Evolutionary conservation across 1,140 invertebrate genomes (phyloP).

Genomic region (Drosophila biarmipes): DNA sequence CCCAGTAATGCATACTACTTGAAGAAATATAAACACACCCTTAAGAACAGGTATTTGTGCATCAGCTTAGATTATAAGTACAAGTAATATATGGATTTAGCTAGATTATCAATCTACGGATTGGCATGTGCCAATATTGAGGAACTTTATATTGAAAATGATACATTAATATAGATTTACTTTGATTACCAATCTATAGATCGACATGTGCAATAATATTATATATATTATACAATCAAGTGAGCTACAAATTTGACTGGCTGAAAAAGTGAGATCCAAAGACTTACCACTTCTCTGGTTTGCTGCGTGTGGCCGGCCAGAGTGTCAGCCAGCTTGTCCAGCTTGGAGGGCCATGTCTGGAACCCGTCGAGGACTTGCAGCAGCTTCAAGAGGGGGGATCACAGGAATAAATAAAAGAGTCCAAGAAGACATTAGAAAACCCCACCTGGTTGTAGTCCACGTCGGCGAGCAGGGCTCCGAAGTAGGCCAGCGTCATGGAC

Average conservation of each 20-base stretch:
- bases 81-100: neutral
- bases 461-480: constrained; percentile 92
- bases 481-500: constrained; percentile 91
- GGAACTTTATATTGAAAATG: too few relatives aligned
- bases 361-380: constrained; percentile 84
- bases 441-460: constrained; percentile 86
- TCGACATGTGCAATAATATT: too few relatives aligned
- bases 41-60: neutral
- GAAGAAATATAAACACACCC: neutral
- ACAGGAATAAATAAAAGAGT: constrained; percentile 7
- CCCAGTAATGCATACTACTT: neutral
- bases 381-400: constrained; percentile 24
- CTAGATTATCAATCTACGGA: neutral
- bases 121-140: neutral
- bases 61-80: neutral
- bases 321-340: constrained; percentile 85
- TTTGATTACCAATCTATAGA: too few relatives aligned
- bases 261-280: too few relatives aligned
- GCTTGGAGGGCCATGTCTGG: constrained; percentile 82
- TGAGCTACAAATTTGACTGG: too few relatives aligned
- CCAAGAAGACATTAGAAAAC: neutral
- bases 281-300: constrained; percentile 74
- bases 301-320: constrained; percentile 76
- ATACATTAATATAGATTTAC: too few relatives aligned
- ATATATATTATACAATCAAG: too few relatives aligned